Conservation (phyloP, 2,113 vertebrate species). For the Phyllopteryx taeniolatus region DNA sequence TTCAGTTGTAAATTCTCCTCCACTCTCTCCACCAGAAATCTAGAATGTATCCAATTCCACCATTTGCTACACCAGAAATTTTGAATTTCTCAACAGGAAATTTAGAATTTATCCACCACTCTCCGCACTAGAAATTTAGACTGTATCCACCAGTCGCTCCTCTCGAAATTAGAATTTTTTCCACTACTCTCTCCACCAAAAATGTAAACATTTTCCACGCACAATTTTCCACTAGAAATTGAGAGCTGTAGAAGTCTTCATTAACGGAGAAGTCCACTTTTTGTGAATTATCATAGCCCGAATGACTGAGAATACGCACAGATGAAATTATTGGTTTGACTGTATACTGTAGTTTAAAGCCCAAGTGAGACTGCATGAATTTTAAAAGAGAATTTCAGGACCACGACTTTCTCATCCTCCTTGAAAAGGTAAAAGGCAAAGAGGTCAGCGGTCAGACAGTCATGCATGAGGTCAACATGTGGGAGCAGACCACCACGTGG, state of each 20-base stretch:
- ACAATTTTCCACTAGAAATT: neutral
- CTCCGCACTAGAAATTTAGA: neutral
- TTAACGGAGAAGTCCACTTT: neutral
- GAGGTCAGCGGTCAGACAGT: slow-evolving; percentile 41
- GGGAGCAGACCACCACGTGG: slow-evolving; percentile 40
- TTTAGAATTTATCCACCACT: neutral
- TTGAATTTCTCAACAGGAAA: neutral
- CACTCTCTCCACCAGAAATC: neutral
- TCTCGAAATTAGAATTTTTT: neutral
- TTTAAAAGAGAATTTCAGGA: neutral
- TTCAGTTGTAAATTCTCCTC: neutral
- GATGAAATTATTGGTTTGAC: neutral
- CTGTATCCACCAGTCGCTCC: neutral
- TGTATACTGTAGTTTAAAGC: neutral
- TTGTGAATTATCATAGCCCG: neutral
- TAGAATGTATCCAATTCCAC: neutral
- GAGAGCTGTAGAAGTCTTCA: neutral
- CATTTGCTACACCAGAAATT: neutral
- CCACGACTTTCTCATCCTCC: neutral
- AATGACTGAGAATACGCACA: neutral
- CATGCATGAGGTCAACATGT: slow-evolving; percentile 52
- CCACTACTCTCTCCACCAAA: neutral
- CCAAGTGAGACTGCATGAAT: neutral
- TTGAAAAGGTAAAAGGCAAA: slow-evolving; percentile 30
- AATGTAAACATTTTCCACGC: neutral